A percentile compares a stretch with the other conserved stretches of the same genome.
These are phyloP conservation scores for Tupaia tana DNA, from an alignment of 2,113 vertebrate genomes.

Conservation along the genomic window DNA sequence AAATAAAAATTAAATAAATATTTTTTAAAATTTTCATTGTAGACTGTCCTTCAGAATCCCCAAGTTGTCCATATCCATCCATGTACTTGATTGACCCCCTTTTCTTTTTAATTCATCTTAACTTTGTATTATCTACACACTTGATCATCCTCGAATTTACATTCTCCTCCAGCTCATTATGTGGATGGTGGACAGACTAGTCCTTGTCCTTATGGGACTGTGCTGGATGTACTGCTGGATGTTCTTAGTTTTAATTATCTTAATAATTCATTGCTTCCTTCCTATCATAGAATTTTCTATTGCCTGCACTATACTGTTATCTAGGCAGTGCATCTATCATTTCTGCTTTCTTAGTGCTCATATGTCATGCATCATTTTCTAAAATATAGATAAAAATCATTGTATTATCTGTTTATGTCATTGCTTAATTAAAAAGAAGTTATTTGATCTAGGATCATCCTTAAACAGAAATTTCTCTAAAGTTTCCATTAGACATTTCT, in stretches of 20 bases:
- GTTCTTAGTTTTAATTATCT: not conserved
- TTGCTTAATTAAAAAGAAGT: slow-evolving; percentile 34
- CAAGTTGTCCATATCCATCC: slow-evolving; percentile 47
- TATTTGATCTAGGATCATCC: not conserved
- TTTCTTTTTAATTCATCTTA: slow-evolving; percentile 46
- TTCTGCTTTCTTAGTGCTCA: not conserved
- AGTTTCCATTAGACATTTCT: not conserved
- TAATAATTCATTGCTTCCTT: slow-evolving; percentile 52
- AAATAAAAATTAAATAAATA: no score
- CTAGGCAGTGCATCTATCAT: not conserved
- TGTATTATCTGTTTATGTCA: not conserved
- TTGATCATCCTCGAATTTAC: slow-evolving; percentile 40
- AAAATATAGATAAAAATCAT: slow-evolving; percentile 53
- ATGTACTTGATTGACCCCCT: slow-evolving; percentile 48
- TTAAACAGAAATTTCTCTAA: slow-evolving; percentile 64
- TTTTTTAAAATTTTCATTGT: not conserved
- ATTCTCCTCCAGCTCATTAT: slow-evolving; percentile 57
- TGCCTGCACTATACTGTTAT: not conserved
- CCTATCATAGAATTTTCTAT: slow-evolving; percentile 14
- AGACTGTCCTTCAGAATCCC: slow-evolving; percentile 52
- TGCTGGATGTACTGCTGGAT: slow-evolving; percentile 33
- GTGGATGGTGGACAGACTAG: not conserved
- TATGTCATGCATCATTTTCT: not conserved
- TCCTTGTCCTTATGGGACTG: not conserved
- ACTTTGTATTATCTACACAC: slow-evolving; percentile 38